Base-by-base conservation (phyloP, 2,113 vertebrate species). In the Nymphicus hollandicus region DNA sequence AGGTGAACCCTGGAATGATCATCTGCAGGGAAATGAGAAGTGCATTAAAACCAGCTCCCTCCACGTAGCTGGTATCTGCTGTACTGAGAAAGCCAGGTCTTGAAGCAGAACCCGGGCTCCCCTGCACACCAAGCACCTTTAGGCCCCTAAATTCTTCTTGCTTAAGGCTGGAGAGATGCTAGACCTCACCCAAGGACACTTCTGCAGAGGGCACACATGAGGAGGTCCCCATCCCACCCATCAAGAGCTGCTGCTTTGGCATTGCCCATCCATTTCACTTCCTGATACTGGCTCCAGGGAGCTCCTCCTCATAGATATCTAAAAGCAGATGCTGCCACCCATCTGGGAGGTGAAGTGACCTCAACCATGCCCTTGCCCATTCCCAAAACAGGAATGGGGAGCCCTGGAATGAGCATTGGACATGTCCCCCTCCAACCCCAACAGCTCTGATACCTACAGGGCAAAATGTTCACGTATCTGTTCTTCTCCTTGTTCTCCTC, bases 401-500 rank as follows among this genome's bases (percentile, higher is more conserved):
- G 16, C 18, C 31, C 44, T 9, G 20, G 15, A 31, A 82, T 68
- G 15, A 91, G 9, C 16, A 58, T 12, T 1, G 13, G 31, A 15
- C 1, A 1, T 41, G 20, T 39, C 6, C 9, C 17, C 23, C 11
- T 11, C 12, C 3, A 0, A 0, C 7, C 11, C 52, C 41, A 12
- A 2, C 17, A 43, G 20, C 16, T 33, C 31, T 0, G 5, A 44
- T 49, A 97, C 99, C 96, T 97, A 99, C 99, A 99, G 90, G 99
- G 99, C 91, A 99, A 97, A 97, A 99, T 99, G 98, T 99, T 99
- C 92, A 99, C 99, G 0, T 99, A 99, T 98, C 99, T 97, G 97
- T 99, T 99, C 98, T 99, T 99, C 98, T 99, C 99, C 96, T 99
- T 99, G 97, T 99, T 99, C 97, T 99, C 99, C 94, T 99, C 99